Evolutionary conservation across 2,797 vertebrate species (phyloP), one percentile per base, ranked within the genome.

Genomic region (Cossypha polioptera): DNA sequence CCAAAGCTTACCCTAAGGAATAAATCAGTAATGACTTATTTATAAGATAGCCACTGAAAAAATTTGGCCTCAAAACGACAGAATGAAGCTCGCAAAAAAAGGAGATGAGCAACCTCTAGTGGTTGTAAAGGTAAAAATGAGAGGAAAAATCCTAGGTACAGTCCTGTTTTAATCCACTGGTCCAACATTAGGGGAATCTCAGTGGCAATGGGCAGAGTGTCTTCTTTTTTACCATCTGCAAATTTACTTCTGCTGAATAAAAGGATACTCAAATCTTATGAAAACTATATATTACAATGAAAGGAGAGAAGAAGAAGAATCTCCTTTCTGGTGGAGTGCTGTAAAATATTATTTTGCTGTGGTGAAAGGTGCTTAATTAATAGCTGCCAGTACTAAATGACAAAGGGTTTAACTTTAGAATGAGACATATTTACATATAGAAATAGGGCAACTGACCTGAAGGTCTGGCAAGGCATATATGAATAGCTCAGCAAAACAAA

Each of bases 121-220:
- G 13, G 24, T 14, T 24, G 13, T 25, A 47, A 47, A 47, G 47
- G 47, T 25, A 25, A 47, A 47, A 47, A 47, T 15, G 8, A 47
- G 24, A 47, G 47, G 47, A 47, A 26, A 25, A 43, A 17, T 22
- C 5, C n/a, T 18, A 3, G 1, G 14, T 9, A 31, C 5, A 7
- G 31, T 54, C 17, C 36, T 57, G 22, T 57, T 29, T 45, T 47
- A 68, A 5, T 13, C 21, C 31, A 13, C 1, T 7, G 11, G 14
- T 10, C 18, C n/a, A 72, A 4, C 18, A 42, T 19, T 15, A 36
- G 40, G 2, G 5, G 18, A 43, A 65, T 59, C 75, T 33, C 58
- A 35, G 35, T 5, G 9, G 16, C 18, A 75, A 82, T 72, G 15
- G 9, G 5, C 20, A 78, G 28, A n/a, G 5, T 0, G 0, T 5